phyloP scores from a whole-genome alignment of 2,797 vertebrate genomes.

The Falco naumanni region DNA sequence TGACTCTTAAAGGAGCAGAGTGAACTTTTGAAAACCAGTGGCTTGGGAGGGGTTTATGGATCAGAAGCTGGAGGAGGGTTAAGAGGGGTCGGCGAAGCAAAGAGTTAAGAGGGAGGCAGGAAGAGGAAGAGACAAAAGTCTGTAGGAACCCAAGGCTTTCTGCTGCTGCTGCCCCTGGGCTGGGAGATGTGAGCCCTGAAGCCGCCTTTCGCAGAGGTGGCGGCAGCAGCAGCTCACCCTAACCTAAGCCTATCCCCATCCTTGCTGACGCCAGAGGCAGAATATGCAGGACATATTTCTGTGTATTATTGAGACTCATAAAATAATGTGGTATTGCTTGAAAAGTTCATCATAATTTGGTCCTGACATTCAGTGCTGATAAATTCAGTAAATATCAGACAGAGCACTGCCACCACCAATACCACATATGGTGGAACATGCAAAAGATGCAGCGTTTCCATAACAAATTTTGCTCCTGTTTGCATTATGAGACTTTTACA shows the following conservation, averaged over 20 bases:
- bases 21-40: not conserved
- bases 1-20: not conserved
- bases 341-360: not conserved
- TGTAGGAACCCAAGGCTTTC: not conserved
- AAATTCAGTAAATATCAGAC: not conserved
- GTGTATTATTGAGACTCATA: not conserved
- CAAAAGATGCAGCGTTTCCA: not conserved
- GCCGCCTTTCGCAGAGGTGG: not conserved
- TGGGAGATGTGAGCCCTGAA: fast-evolving
- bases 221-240: not conserved
- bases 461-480: not conserved
- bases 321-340: not conserved
- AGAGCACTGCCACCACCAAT: not conserved
- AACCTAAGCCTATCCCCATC: not conserved
- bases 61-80: not conserved
- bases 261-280: not conserved
- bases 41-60: not conserved
- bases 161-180: not conserved
- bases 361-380: not conserved
- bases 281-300: not conserved
- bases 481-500: not conserved
- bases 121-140: not conserved
- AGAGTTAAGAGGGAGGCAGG: not conserved
- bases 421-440: not conserved
- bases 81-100: not conserved